phyloP scores from a whole-genome alignment of 2,888 invertebrate genomes.

The Tenthredo distinguenda region DNA sequence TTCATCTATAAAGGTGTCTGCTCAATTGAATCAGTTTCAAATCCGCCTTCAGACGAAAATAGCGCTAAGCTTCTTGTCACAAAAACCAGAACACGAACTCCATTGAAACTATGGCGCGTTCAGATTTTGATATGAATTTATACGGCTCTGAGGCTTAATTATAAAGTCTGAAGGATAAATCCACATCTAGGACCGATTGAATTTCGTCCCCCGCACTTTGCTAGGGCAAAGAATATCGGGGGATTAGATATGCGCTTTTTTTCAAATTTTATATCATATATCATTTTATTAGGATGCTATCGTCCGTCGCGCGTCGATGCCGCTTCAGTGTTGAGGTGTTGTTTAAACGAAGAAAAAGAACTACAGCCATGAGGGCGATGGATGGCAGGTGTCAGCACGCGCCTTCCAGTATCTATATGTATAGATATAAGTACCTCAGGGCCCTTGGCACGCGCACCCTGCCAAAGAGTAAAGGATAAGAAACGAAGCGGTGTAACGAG shows the following conservation, averaged over 20 bases:
- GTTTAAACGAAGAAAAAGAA: slow-evolving; percentile 43
- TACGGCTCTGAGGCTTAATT: not conserved
- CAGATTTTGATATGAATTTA: not conserved
- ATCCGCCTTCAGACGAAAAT: not conserved
- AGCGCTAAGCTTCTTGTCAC: not conserved
- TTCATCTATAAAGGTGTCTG: not conserved
- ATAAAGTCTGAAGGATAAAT: not conserved
- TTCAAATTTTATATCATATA: not conserved
- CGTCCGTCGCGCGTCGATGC: not conserved
- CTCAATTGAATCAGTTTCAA: not conserved
- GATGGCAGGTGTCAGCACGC: slow-evolving; percentile 49
- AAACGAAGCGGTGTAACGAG: slow-evolving; percentile 45
- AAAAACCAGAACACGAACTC: slow-evolving; percentile 4
- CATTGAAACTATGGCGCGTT: not conserved
- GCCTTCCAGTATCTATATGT: slow-evolving; percentile 20
- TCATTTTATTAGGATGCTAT: not conserved
- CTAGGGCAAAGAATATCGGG: not conserved
- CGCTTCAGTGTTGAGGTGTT: not conserved
- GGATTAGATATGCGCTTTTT: not conserved
- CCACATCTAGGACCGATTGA: not conserved
- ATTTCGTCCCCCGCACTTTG: not conserved
- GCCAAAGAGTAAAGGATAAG: slow-evolving; percentile 40
- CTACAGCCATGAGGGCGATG: slow-evolving; percentile 31
- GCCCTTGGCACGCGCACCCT: slow-evolving; percentile 48
- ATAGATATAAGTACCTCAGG: slow-evolving; percentile 28